Percentiles rank a stretch among this genome's conserved stretches.
Conservation (phyloP, 2,797 vertebrate genomes). For the Crossoptilon crossoptilon region DNA sequence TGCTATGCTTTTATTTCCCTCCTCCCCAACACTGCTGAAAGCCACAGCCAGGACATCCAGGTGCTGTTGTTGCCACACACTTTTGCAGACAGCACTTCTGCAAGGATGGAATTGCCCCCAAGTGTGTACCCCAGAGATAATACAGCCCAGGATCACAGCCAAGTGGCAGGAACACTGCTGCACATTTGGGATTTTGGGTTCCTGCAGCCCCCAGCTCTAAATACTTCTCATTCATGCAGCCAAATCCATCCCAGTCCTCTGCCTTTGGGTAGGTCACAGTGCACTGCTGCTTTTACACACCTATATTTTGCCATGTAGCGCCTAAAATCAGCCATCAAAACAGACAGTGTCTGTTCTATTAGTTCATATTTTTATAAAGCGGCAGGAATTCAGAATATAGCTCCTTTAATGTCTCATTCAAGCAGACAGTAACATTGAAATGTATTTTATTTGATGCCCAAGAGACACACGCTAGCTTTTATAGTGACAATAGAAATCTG, state of each 20-base stretch:
- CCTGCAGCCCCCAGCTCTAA: background rate
- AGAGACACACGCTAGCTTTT: background rate
- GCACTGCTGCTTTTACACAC: background rate
- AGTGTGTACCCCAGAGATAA: background rate
- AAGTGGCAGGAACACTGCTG: background rate
- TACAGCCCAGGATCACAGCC: background rate
- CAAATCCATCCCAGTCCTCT: background rate
- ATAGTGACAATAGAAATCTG: slow-evolving; percentile 43
- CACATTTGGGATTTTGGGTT: background rate
- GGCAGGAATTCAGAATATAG: background rate
- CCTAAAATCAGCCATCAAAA: background rate
- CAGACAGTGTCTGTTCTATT: background rate
- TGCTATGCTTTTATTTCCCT: slow-evolving; percentile 28
- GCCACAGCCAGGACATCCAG: background rate
- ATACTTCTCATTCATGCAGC: background rate
- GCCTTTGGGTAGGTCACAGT: background rate
- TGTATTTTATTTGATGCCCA: slow-evolving; percentile 34
- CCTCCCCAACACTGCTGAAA: fast-evolving
- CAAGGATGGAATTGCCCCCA: background rate
- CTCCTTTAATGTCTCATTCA: slow-evolving; percentile 19
- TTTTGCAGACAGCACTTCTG: background rate
- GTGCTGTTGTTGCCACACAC: background rate
- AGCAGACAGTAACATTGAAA: slow-evolving; percentile 23
- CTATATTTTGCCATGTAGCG: fast-evolving
- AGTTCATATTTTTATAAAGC: background rate